Conservation (phyloP, 2,113 vertebrate genomes). For the Ploceus nigricollis region DNA sequence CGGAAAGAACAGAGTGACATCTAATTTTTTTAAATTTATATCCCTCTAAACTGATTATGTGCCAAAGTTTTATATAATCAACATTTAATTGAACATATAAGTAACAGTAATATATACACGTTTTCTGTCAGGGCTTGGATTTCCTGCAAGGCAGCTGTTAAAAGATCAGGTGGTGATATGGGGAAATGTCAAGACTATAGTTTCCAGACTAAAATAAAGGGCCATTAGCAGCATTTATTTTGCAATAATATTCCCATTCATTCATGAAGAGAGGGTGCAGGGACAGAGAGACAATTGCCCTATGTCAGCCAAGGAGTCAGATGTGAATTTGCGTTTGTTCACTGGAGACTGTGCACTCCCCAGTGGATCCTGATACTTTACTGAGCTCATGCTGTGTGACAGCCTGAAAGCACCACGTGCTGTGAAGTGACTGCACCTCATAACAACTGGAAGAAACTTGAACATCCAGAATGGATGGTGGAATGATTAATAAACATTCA, state of each 20-base stretch:
- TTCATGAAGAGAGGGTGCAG: neutral
- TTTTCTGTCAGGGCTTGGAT: neutral
- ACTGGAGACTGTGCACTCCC: neutral
- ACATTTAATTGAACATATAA: constrained; percentile 31
- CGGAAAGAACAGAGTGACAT: neutral
- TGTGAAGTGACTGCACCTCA: neutral
- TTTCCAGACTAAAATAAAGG: neutral
- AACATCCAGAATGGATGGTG: neutral
- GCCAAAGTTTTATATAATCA: constrained; percentile 50
- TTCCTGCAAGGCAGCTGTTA: neutral
- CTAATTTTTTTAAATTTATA: neutral
- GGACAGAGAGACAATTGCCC: neutral
- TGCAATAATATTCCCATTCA: neutral
- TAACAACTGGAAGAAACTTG: neutral
- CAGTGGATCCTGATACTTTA: neutral
- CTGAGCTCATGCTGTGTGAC: neutral
- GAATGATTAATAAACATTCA: neutral
- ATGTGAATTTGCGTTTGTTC: neutral
- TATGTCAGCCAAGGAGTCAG: neutral
- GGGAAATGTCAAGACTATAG: neutral
- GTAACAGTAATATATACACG: neutral
- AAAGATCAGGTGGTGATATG: neutral
- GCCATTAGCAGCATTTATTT: neutral
- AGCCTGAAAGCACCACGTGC: neutral
- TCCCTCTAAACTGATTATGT: constrained; percentile 10